Base-by-base conservation (phyloP, 2,113 vertebrate species). In the Ochotona curzoniae region DNA sequence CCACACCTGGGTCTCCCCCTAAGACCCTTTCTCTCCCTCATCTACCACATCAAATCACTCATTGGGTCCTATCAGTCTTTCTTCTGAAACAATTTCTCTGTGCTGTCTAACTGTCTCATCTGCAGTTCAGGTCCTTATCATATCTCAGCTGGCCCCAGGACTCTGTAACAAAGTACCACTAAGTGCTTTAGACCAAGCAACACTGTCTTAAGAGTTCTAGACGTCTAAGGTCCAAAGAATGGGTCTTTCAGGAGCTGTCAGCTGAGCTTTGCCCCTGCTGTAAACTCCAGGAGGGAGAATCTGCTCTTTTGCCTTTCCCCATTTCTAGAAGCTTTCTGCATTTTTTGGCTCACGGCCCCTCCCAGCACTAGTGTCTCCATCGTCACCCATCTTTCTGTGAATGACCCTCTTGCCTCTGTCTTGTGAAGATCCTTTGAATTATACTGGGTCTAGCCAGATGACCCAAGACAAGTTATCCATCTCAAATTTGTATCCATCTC, bases 221-320 rank as follows among this genome's bases (percentile, higher is more conserved):
- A 70, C 4, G 32, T 67, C 32, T 60, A 13, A 82, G 38, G 61
- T 82, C 17, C 32, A 83, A 95, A 84, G 38, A 44, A 20, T 35
- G n/a, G 51, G 26, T 32, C 17, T 35, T n/a, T 26, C 0, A 3
- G 44, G 10, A 69, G 47, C 44, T 28, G 30, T 11, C 38, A 28
- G n/a, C 11, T 26, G 23, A 25, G 23, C 17, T 25, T 15, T 17
- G 14, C 21, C 23, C 63, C 7, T 35, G n/a, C 47, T 5, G 2
- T 32, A 47, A 1, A 3, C 21, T 74, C 2, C 2, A 18, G 4
- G 0, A 12, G 0, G 17, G 26, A 70, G 8, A 57, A 38, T 8
- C 8, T 47, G 54, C 12, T 35, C 38, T 38, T n/a, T 64, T 8
- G 9, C 13, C 21, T 91, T 87, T 57, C 21, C 35, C 81, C 49